Conservation (phyloP, 1,140 invertebrate genomes). For the Solen grandis region DNA sequence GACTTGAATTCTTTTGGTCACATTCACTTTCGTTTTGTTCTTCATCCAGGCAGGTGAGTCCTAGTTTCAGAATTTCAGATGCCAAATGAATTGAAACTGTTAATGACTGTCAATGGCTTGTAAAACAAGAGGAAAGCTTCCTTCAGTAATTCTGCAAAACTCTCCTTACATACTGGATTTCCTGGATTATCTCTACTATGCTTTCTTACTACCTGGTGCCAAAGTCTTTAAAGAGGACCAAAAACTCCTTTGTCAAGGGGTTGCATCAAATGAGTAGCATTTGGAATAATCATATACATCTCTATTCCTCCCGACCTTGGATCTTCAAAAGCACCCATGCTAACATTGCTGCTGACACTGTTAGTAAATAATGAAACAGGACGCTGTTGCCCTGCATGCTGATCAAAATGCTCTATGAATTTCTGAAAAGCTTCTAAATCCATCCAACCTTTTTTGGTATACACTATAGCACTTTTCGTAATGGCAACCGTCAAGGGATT, state of each 20-base stretch:
- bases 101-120: slow-evolving; percentile 41
- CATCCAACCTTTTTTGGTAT: slow-evolving; percentile 55
- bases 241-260: slow-evolving; percentile 39
- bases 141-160: slow-evolving; percentile 57
- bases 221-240: slow-evolving; percentile 39
- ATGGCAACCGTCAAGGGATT: slow-evolving; percentile 37
- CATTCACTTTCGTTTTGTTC: neutral
- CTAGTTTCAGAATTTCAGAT: too few species aligned
- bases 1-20: neutral
- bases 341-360: slow-evolving; percentile 26
- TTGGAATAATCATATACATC: slow-evolving; percentile 28
- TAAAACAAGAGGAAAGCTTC: slow-evolving; percentile 53
- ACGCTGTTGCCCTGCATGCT: slow-evolving; percentile 22
- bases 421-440: slow-evolving; percentile 28
- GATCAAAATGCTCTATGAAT: slow-evolving; percentile 48
- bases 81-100: slow-evolving; percentile 40
- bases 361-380: slow-evolving; percentile 49
- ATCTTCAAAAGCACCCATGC: neutral
- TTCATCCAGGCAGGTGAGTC: neutral
- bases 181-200: slow-evolving; percentile 39
- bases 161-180: slow-evolving; percentile 22
- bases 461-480: slow-evolving; percentile 12
- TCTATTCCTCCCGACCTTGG: slow-evolving; percentile 12
- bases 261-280: slow-evolving; percentile 46
- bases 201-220: slow-evolving; percentile 26